These are phyloP conservation scores for Silurus lanzhouensis DNA, from an alignment of 2,797 vertebrate species.

Conservation along the genomic window DNA sequence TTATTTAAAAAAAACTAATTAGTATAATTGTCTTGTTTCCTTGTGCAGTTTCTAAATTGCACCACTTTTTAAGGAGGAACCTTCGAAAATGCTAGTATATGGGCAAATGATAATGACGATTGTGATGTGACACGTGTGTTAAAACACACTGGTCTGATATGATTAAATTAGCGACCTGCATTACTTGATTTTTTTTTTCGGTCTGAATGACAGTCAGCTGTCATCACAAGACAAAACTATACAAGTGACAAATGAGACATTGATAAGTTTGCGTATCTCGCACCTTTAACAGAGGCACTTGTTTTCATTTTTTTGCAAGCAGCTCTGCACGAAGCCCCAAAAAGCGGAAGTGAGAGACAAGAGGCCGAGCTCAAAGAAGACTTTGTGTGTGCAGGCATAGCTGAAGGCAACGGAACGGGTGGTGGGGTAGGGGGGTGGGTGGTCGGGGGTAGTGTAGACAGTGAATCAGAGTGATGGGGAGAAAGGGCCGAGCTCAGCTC, in stretches of 20 bases:
- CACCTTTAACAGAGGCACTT: constrained; percentile 38
- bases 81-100: not conserved
- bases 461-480: constrained; percentile 81
- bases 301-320: constrained; percentile 73
- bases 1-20: not conserved
- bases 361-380: constrained; percentile 84
- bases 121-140: no score
- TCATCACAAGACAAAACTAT: not conserved
- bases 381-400: constrained; percentile 78
- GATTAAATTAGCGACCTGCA: not conserved
- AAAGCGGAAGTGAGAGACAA: constrained; percentile 85
- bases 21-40: not conserved
- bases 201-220: not conserved
- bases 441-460: constrained; percentile 48
- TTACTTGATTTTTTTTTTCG: not conserved
- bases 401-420: constrained; percentile 54
- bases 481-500: constrained; percentile 66
- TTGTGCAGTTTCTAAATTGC: not conserved
- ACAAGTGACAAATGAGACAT: not conserved
- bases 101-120: not conserved
- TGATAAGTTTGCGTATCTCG: not conserved
- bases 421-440: constrained; percentile 26
- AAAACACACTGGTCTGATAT: not conserved
- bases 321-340: constrained; percentile 81
- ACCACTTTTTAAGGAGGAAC: not conserved